Evolutionary conservation across 2,113 vertebrate species (phyloP).

Genomic region (Deroptyus accipitrinus): DNA sequence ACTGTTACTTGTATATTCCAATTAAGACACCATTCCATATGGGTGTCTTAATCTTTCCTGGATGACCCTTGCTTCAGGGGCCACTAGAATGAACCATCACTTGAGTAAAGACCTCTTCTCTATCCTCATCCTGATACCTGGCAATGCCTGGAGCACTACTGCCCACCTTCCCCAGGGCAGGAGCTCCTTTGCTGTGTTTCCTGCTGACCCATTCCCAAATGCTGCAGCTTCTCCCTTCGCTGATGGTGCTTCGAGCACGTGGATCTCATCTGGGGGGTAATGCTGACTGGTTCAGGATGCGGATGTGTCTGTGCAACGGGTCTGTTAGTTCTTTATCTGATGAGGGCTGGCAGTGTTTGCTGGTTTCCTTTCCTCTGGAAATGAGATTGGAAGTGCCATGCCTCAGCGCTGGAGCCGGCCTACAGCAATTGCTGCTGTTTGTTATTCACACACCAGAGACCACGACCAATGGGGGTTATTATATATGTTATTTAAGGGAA

Average conservation of each 20-base stretch:
- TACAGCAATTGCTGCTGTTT: not conserved
- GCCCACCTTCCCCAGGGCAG: not conserved
- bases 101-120: not conserved
- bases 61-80: not conserved
- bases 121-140: not conserved
- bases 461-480: not conserved
- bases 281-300: not conserved
- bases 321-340: not conserved
- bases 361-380: constrained; percentile 15
- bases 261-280: not conserved
- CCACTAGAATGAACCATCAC: rapidly evolving
- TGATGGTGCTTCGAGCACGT: not conserved
- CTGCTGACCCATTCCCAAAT: rapidly evolving
- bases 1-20: not conserved
- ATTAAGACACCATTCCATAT: too few relatives aligned
- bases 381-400: not conserved
- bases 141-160: not conserved
- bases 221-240: not conserved
- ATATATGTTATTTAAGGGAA: not conserved
- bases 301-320: not conserved
- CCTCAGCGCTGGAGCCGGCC: not conserved
- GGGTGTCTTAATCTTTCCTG: not conserved
- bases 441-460: not conserved
- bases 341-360: not conserved
- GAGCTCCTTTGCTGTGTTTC: not conserved